A percentile compares a stretch with the other conserved stretches of the same genome.
Conservation (phyloP, 2,113 vertebrate genomes). For the Xyliphius kryptos region DNA sequence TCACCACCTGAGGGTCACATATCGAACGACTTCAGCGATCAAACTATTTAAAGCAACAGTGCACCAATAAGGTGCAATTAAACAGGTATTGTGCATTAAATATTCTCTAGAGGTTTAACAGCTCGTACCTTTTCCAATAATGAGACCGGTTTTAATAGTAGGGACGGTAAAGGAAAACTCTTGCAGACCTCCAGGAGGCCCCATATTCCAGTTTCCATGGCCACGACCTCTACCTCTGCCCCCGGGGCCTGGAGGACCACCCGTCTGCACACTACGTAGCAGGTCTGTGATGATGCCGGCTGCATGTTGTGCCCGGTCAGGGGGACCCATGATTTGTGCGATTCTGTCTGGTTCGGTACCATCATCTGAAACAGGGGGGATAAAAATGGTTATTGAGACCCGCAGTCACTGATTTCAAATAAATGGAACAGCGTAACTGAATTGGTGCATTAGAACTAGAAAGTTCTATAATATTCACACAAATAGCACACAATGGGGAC, state of each 20-base stretch:
- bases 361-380: conserved; percentile 74
- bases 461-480: too few species aligned
- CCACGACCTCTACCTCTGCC: conserved; percentile 90
- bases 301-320: conserved; percentile 91
- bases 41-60: too few species aligned
- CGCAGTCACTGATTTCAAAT: too few species aligned
- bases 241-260: conserved; percentile 87
- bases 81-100: too few species aligned
- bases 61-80: too few species aligned
- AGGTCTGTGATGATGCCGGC: conserved; percentile 94
- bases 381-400: too few species aligned
- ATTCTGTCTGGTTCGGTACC: conserved; percentile 95
- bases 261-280: conserved; percentile 94
- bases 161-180: conserved; percentile 97
- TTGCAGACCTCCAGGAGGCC: conserved; percentile 92
- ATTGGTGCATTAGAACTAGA: too few species aligned
- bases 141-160: conserved; percentile 94
- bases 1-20: conserved; percentile 96
- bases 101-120: not conserved
- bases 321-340: conserved; percentile 95
- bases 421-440: too few species aligned
- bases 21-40: too few species aligned
- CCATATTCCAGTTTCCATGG: conserved; percentile 98
- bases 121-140: conserved; percentile 87
- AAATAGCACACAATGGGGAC: too few species aligned